Evolutionary conservation across 2,888 invertebrate species (phyloP).

Genomic region (Lasioglossum marginatum): DNA sequence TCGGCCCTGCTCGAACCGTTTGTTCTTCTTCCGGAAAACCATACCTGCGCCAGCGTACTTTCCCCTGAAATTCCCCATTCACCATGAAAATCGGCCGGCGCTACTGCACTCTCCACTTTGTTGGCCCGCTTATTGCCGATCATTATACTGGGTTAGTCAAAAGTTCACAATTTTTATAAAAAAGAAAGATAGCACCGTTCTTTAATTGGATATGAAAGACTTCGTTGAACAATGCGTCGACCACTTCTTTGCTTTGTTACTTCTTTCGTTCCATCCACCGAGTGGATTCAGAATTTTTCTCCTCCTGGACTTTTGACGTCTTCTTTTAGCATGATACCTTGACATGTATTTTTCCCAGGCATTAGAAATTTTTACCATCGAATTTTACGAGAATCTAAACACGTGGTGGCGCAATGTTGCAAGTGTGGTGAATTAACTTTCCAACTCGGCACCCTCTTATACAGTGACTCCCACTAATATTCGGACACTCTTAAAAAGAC

Average conservation of each 20-base stretch:
- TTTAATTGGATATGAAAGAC: neutral
- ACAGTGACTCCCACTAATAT: too few species aligned
- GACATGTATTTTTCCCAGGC: neutral
- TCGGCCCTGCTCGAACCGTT: neutral
- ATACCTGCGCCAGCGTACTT: slow-evolving; percentile 17
- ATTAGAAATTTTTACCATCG: neutral
- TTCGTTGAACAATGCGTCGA: neutral
- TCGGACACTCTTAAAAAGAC: too few species aligned
- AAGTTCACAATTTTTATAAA: neutral
- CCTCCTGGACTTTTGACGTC: neutral
- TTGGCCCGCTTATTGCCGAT: slow-evolving; percentile 34
- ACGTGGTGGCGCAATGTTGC: too few species aligned
- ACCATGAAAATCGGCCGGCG: slow-evolving; percentile 27
- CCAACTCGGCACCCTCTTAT: too few species aligned
- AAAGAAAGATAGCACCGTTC: neutral
- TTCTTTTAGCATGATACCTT: neutral
- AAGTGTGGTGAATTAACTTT: too few species aligned
- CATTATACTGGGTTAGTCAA: slow-evolving; percentile 15
- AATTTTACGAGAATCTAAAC: too few species aligned
- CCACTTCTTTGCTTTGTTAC: neutral
- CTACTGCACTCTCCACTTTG: slow-evolving; percentile 29
- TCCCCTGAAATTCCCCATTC: slow-evolving; percentile 14
- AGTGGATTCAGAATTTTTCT: neutral
- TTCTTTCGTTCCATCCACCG: neutral
- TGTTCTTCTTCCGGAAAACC: slow-evolving; percentile 15